These are phyloP conservation scores for Gallinago nigripennis DNA, from an alignment of 2,797 vertebrate genomes.

Conservation along the genomic window DNA sequence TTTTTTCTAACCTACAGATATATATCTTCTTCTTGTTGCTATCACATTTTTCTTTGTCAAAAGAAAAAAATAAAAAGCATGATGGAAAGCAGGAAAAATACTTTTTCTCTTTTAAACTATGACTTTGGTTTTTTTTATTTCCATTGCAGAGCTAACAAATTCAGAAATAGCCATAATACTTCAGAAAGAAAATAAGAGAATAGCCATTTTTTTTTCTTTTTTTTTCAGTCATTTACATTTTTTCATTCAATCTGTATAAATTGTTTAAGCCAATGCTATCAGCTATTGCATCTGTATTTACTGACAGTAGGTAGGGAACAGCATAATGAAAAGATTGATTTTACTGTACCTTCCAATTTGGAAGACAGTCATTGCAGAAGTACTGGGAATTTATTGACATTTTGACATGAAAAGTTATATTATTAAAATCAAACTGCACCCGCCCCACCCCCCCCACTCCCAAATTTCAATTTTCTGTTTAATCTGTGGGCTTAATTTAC, in stretches of 20 bases:
- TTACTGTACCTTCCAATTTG: neutral
- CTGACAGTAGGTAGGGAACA: neutral
- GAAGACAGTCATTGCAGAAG: neutral
- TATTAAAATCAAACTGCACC: neutral
- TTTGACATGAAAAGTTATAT: neutral
- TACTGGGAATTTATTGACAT: neutral
- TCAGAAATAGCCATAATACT: neutral
- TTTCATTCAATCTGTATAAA: neutral
- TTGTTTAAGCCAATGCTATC: accelerated
- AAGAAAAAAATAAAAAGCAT: neutral
- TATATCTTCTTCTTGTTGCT: accelerated
- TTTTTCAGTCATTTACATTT: neutral
- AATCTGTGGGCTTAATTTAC: neutral
- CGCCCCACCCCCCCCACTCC: accelerated
- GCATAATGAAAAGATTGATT: neutral
- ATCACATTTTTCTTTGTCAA: neutral
- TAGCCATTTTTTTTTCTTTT: neutral
- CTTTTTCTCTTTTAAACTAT: neutral
- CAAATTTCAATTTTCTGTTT: neutral
- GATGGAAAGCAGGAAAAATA: neutral
- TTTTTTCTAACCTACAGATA: neutral
- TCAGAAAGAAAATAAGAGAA: neutral
- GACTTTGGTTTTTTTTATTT: neutral
- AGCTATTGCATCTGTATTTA: neutral
- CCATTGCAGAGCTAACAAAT: neutral